phyloP scores from a whole-genome alignment of 2,797 vertebrate species.

The Hoplostethus mediterraneus region DNA sequence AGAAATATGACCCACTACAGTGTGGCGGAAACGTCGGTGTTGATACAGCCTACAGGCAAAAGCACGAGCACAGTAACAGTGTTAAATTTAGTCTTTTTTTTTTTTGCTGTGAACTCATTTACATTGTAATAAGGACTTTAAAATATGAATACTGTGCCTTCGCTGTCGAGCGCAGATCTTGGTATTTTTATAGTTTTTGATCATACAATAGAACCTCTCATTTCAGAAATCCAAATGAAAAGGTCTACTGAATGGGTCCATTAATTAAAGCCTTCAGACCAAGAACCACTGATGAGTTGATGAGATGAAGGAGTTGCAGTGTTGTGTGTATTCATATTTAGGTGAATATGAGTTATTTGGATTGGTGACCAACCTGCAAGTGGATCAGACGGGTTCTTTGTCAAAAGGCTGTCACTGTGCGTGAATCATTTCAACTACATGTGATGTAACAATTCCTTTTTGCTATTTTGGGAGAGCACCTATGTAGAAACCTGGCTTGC shows the following conservation, averaged over 20 bases:
- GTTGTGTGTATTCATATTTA: no score
- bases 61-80: background rate
- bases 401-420: no score
- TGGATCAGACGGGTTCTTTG: no score
- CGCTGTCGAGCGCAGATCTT: background rate
- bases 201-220: no score
- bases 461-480: no score
- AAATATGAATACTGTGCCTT: slow-evolving; percentile 31
- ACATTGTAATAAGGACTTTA: slow-evolving; percentile 40
- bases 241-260: no score
- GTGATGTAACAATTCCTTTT: no score
- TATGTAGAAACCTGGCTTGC: no score
- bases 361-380: no score
- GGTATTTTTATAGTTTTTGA: background rate
- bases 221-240: no score
- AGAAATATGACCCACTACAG: slow-evolving; percentile 40
- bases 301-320: background rate
- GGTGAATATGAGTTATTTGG: no score
- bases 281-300: background rate
- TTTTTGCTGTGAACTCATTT: slow-evolving; percentile 24
- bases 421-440: no score
- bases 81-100: background rate
- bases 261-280: background rate
- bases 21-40: background rate
- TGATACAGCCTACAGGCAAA: background rate